A percentile compares a stretch with the other conserved stretches of the same genome.
Evolutionary conservation across 2,888 invertebrate species (phyloP).

Genomic region (Acanthosepion lycidas): DNA sequence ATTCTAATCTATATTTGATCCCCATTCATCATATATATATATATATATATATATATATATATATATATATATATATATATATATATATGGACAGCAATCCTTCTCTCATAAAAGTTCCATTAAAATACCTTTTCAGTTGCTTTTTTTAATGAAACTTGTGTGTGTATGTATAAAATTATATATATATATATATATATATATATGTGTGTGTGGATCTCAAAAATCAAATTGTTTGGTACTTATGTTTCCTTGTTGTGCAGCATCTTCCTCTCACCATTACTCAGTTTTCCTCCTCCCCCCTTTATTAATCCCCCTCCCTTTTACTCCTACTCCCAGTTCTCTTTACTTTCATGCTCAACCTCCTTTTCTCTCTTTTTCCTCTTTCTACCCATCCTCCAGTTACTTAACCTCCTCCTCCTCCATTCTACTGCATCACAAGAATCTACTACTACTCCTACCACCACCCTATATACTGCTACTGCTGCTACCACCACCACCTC

Average conservation of each 20-base stretch:
- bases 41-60: too few relatives aligned
- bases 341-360: background rate
- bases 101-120: too few relatives aligned
- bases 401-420: background rate
- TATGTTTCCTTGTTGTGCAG: background rate
- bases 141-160: too few relatives aligned
- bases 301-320: background rate
- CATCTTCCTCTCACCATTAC: conserved; percentile 6
- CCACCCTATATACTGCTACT: background rate
- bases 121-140: too few relatives aligned
- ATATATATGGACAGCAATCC: too few relatives aligned
- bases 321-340: background rate
- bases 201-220: background rate
- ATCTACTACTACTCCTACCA: background rate
- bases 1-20: too few relatives aligned
- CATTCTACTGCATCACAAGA: background rate
- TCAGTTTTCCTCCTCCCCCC: background rate
- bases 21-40: too few relatives aligned
- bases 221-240: background rate
- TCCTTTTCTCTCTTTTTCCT: background rate
- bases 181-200: background rate
- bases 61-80: too few relatives aligned
- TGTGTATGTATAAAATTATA: too few relatives aligned
- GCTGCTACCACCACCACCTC: background rate
- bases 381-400: background rate